Evolutionary conservation across 2,888 invertebrate species (phyloP).

Genomic region (Patella pellucida): DNA sequence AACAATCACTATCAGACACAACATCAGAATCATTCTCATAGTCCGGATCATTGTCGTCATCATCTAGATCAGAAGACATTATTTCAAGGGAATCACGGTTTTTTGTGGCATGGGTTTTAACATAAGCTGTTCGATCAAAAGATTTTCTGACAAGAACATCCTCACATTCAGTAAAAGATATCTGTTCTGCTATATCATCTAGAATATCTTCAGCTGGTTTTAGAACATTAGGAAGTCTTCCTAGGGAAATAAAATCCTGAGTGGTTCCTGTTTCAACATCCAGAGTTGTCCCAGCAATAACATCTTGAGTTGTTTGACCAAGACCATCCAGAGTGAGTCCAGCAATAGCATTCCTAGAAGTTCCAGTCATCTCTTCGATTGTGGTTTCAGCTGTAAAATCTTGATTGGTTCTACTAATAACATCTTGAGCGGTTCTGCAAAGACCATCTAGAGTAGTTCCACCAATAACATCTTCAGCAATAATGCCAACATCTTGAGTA

Average conservation of each 20-base stretch:
- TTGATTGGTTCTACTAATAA: neutral
- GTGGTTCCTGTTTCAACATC: neutral
- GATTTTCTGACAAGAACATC: neutral
- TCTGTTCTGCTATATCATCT: neutral
- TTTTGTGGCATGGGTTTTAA: neutral
- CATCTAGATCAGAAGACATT: neutral
- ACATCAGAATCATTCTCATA: neutral
- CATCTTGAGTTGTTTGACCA: neutral
- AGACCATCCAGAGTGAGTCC: neutral
- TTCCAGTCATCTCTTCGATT: neutral
- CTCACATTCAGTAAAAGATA: neutral
- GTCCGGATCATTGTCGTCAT: neutral
- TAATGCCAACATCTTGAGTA: neutral
- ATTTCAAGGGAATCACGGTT: neutral
- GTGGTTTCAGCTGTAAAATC: neutral
- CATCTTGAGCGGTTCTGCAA: neutral
- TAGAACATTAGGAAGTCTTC: neutral
- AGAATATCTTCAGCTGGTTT: neutral
- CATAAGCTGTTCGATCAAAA: neutral
- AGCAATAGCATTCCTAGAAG: neutral
- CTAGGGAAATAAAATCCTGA: neutral
- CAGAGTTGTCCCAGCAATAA: neutral
- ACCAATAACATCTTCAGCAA: too few relatives aligned
- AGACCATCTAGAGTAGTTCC: neutral
- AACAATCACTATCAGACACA: slow-evolving; percentile 15